Conservation (phyloP, 1,140 invertebrate species). For the Danaus melanippus region DNA sequence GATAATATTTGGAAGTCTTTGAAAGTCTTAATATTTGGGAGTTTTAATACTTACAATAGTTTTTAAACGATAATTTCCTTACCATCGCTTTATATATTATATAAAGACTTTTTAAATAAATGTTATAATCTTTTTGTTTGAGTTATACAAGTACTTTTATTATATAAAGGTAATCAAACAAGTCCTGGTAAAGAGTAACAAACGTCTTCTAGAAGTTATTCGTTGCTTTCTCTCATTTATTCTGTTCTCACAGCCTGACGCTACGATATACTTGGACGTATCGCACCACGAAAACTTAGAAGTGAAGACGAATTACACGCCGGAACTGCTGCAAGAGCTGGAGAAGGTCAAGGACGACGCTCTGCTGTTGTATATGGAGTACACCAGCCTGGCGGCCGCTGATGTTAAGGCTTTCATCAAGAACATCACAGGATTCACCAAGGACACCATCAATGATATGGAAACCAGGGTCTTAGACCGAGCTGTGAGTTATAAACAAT, state of each 20-base stretch:
- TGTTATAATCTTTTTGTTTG: too few species aligned
- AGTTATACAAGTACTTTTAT: too few species aligned
- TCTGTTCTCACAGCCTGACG: constrained; percentile 20
- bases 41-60: too few species aligned
- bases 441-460: constrained; percentile 22
- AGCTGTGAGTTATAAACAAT: constrained; percentile 29
- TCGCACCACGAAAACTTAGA: constrained; percentile 15
- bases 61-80: too few species aligned
- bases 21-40: too few species aligned
- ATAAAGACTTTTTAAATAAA: too few species aligned
- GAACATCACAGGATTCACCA: constrained; percentile 31
- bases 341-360: constrained; percentile 30
- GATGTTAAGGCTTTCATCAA: constrained; percentile 39
- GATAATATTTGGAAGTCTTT: too few species aligned
- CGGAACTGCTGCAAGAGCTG: constrained; percentile 35
- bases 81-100: neutral
- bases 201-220: too few species aligned
- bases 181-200: too few species aligned
- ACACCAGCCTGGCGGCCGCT: constrained; percentile 27
- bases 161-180: too few species aligned
- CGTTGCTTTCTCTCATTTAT: neutral
- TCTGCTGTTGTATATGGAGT: constrained; percentile 47
- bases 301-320: constrained; percentile 39
- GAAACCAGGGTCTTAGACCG: constrained; percentile 17
- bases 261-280: constrained; percentile 23